Evolutionary conservation across 1,140 invertebrate species (phyloP), one percentile per base, ranked within the genome.

Genomic region (Lamellibrachia luymesi): DNA sequence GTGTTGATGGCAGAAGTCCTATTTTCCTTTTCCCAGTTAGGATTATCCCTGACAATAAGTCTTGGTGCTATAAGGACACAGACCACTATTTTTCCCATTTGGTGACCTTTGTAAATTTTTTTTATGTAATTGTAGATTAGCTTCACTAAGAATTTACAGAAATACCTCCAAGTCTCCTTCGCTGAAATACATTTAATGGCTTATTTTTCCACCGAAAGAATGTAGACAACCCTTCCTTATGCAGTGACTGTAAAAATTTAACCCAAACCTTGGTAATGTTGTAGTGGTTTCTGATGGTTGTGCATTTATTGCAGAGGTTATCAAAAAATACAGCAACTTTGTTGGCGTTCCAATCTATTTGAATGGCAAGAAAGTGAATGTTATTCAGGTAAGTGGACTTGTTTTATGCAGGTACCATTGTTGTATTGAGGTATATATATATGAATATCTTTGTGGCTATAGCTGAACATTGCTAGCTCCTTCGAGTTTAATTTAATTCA

Each of bases 311-410:
- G 38, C 95, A 98, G 98, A 97, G 94, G 97, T 99, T 80, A 98
- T 99, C 90, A 98, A 98, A 95, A 99, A 99, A 95, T 99, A 99
- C 96, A 99, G 98, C 95, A 99, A 99, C 96, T 99, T 99, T 96
- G 98, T 99, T 91, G 98, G 98, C 7, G 98, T 98, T 95, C 98
- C 99, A 1, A 99, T 99, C 95, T 98, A 97, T 95, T 96, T 99
- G 2, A 99, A 99, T 97, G 98, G 98, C 64, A 98, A 98, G 95
- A 97, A 97, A 96, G 97, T 97, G 0, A 99, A 99, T 96, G 97
- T 97, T 56, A 97, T 99, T 56, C 97, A 98, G 97, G 98, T 98
- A 96, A 95, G 94, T 50, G 13, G 64, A 80, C 64, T 80, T 80
- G 4, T 80, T 80, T 80, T 80, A 80, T 22, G 8, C 64, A 80